Conservation (phyloP, 2,888 invertebrate species). For the Dolichopus griseipennis region DNA sequence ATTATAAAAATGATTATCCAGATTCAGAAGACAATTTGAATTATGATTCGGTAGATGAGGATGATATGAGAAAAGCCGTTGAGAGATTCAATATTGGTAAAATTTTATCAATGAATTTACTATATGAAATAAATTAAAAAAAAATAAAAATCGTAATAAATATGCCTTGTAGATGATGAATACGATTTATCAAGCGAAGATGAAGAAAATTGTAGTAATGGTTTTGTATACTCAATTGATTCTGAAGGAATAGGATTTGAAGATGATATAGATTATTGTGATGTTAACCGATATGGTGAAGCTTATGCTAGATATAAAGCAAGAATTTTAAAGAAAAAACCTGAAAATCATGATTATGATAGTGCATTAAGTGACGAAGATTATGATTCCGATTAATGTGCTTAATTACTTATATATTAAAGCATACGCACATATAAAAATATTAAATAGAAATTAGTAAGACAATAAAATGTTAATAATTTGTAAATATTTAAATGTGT, state of each 20-base stretch:
- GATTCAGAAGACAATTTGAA: conserved; percentile 42
- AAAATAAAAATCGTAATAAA: too few relatives aligned
- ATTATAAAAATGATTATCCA: conserved; percentile 71
- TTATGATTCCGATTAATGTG: not conserved
- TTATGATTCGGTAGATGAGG: conserved; percentile 50
- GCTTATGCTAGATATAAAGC: conserved; percentile 61
- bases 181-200: conserved; percentile 32
- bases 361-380: not conserved
- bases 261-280: conserved; percentile 43
- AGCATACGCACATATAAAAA: too few relatives aligned
- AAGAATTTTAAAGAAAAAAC: conserved; percentile 34
- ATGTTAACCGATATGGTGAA: conserved; percentile 54
- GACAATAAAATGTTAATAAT: too few relatives aligned
- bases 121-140: too few relatives aligned
- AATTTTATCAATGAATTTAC: not conserved
- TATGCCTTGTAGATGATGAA: conserved; percentile 22
- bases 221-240: conserved; percentile 42
- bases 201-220: conserved; percentile 31
- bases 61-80: conserved; percentile 55
- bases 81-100: conserved; percentile 40
- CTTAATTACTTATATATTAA: too few relatives aligned
- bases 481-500: too few relatives aligned
- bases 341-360: conserved; percentile 19
- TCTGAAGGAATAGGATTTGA: conserved; percentile 38
- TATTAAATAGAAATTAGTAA: too few relatives aligned